phyloP scores from a whole-genome alignment of 2,888 invertebrate genomes.

The Drosophila flavopinicola region DNA sequence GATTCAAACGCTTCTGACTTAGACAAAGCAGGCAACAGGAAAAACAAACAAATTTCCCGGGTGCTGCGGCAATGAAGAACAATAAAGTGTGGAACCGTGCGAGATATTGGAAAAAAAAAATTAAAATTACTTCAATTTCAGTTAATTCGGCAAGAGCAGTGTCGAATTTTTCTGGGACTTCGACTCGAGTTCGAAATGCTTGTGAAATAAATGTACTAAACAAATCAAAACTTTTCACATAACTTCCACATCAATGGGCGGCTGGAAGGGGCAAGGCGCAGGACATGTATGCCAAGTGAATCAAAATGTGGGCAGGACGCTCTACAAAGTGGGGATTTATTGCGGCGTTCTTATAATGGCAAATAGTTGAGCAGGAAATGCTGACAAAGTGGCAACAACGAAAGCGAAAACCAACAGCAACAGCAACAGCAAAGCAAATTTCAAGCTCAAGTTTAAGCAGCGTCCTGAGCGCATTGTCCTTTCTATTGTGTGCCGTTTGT shows the following conservation, averaged over 20 bases:
- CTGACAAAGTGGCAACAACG: conserved; percentile 43
- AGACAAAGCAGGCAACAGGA: conserved; percentile 25
- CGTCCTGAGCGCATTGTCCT: conserved; percentile 44
- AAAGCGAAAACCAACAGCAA: conserved; percentile 23
- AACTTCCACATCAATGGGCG: conserved; percentile 73
- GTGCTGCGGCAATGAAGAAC: neutral
- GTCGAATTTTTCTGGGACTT: conserved; percentile 28
- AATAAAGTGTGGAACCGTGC: conserved; percentile 14
- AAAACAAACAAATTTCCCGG: conserved; percentile 20
- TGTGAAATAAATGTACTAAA: conserved; percentile 73
- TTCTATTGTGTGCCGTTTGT: conserved; percentile 13
- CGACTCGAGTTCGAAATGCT: conserved; percentile 39
- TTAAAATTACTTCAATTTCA: conserved; percentile 61
- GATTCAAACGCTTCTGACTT: conserved; percentile 23
- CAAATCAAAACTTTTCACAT: conserved; percentile 81
- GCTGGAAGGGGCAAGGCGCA: neutral
- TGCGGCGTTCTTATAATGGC: conserved; percentile 58
- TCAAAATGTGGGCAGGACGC: conserved; percentile 38
- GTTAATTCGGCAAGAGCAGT: conserved; percentile 62
- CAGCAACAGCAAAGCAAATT: too few relatives aligned
- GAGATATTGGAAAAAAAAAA: conserved; percentile 52
- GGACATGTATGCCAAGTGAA: conserved; percentile 58
- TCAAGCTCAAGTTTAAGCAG: conserved; percentile 63
- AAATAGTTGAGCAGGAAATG: conserved; percentile 55
- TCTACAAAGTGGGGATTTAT: conserved; percentile 47